phyloP scores from a whole-genome alignment of 2,888 invertebrate genomes.

The Xylocampa areola region DNA sequence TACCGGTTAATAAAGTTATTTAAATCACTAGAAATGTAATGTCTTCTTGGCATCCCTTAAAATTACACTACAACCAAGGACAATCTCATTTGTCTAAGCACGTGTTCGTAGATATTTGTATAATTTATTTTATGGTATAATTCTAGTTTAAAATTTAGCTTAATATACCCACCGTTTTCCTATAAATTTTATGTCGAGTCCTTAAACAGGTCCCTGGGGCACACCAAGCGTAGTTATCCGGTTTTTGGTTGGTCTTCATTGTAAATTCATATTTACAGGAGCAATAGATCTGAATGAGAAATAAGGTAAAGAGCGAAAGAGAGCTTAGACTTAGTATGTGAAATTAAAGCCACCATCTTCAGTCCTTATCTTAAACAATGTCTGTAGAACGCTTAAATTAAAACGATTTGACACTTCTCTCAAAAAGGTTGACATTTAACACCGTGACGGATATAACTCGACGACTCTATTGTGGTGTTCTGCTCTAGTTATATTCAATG shows the following conservation, averaged over 20 bases:
- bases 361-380: not conserved
- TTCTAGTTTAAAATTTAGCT: not conserved
- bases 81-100: no score
- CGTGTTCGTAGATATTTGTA: no score
- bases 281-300: no score
- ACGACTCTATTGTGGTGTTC: constrained; percentile 34
- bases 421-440: constrained; percentile 37
- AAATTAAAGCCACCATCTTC: not conserved
- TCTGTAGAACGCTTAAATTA: not conserved
- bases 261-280: not conserved
- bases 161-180: not conserved
- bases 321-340: not conserved
- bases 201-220: constrained; percentile 3
- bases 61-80: no score
- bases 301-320: not conserved
- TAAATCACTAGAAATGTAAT: no score
- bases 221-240: not conserved
- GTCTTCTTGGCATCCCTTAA: no score
- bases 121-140: no score
- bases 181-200: not conserved
- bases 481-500: constrained; percentile 52
- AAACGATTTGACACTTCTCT: constrained; percentile 2
- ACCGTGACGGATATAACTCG: constrained; percentile 34
- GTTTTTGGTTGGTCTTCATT: not conserved
- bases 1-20: no score